Evolutionary conservation across 1,140 invertebrate genomes (phyloP).

Genomic region (Drosophila sproati): DNA sequence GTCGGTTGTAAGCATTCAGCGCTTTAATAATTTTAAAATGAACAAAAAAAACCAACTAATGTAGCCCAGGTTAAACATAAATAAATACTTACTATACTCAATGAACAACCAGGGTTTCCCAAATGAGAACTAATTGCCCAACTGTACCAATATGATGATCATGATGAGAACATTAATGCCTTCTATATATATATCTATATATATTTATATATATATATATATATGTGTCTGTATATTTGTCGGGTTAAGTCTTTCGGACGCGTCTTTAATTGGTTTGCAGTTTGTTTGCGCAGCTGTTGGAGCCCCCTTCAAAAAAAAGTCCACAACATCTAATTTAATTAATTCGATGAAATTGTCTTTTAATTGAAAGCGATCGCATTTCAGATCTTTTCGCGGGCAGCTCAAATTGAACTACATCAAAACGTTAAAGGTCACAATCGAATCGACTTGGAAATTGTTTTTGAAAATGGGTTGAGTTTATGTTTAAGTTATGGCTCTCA

Average conservation of each 20-base stretch:
- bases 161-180: neutral
- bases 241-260: conserved; percentile 33
- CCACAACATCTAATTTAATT: conserved; percentile 71
- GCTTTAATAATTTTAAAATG: conserved; percentile 61
- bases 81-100: conserved; percentile 31
- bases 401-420: conserved; percentile 15
- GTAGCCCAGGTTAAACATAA: conserved; percentile 40
- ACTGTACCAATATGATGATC: conserved; percentile 24
- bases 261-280: conserved; percentile 75
- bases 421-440: conserved; percentile 26
- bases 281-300: conserved; percentile 73
- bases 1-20: conserved; percentile 67
- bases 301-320: conserved; percentile 22
- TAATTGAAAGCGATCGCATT: conserved; percentile 74
- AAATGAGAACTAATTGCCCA: conserved; percentile 4
- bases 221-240: neutral
- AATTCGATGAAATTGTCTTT: conserved; percentile 82
- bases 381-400: conserved; percentile 37
- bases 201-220: neutral
- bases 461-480: neutral
- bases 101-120: neutral
- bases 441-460: neutral
- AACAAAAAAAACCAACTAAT: conserved; percentile 29
- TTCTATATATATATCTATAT: neutral
- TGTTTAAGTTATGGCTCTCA: too few relatives aligned